phyloP scores from a whole-genome alignment of 2,113 vertebrate species.

The Leucopsar rothschildi region DNA sequence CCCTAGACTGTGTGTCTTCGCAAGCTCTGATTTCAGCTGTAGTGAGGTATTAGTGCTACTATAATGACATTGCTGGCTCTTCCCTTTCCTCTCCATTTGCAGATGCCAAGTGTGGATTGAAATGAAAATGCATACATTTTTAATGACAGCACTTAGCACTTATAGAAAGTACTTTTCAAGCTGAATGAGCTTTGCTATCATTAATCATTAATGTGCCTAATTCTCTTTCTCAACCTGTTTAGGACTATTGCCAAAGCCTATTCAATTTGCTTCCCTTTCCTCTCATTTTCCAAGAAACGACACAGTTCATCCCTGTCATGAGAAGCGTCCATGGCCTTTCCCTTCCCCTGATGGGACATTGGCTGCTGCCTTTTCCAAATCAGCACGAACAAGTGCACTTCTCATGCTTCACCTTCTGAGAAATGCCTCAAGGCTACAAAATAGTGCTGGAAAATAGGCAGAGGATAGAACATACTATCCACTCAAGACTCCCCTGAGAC shows the following conservation, averaged over 20 bases:
- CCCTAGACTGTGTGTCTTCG: background rate
- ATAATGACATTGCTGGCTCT: background rate
- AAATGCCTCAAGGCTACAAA: background rate
- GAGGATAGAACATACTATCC: background rate
- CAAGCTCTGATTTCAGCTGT: background rate
- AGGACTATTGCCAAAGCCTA: background rate
- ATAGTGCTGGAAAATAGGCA: background rate
- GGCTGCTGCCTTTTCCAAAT: background rate
- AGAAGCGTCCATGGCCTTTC: background rate
- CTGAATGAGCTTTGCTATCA: slow-evolving; percentile 16
- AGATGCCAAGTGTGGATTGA: background rate
- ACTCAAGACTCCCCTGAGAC: background rate
- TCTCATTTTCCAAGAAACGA: background rate
- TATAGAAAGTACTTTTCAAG: slow-evolving; percentile 21
- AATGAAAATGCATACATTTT: slow-evolving; percentile 37
- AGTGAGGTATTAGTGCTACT: background rate
- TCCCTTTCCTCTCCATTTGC: background rate
- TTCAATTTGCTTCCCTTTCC: background rate
- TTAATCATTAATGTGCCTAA: slow-evolving; percentile 42
- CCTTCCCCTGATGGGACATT: background rate
- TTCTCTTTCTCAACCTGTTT: background rate
- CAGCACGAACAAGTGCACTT: background rate
- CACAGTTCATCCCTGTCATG: background rate
- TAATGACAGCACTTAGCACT: slow-evolving; percentile 49
- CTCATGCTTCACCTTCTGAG: background rate